These are phyloP conservation scores for Myotis yumanensis DNA, from an alignment of 2,113 vertebrate genomes.

Conservation along the genomic window DNA sequence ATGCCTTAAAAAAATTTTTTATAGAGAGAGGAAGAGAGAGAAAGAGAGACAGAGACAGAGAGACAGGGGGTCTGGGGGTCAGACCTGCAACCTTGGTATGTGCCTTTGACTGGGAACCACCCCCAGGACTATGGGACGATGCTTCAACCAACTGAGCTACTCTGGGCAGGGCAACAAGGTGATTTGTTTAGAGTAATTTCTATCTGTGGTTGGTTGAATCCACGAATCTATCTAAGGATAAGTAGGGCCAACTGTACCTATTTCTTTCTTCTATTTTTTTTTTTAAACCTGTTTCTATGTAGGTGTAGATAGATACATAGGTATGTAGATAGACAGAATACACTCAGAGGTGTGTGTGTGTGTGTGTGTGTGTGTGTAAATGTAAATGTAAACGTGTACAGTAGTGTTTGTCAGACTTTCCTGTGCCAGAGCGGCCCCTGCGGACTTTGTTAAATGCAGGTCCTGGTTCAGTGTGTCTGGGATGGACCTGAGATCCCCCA, in stretches of 20 bases:
- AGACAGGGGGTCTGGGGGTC: too few species aligned
- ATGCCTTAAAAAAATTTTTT: too few species aligned
- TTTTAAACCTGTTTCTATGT: neutral
- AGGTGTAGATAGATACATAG: neutral
- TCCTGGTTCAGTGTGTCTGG: neutral
- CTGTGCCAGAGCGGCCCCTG: accelerated
- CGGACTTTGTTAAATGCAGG: neutral
- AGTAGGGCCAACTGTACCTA: neutral
- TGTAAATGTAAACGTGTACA: neutral
- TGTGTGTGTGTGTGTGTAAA: too few species aligned
- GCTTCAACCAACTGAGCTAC: too few species aligned
- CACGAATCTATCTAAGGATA: neutral
- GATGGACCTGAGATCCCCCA: neutral
- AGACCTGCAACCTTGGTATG: too few species aligned
- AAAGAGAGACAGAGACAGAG: too few species aligned
- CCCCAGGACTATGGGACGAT: too few species aligned
- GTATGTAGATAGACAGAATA: too few species aligned
- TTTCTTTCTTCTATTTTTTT: neutral
- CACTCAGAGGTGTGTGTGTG: too few species aligned
- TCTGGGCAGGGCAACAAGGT: too few species aligned
- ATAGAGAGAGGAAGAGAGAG: too few species aligned
- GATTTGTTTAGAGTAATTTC: neutral
- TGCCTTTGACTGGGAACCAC: too few species aligned
- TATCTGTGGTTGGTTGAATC: neutral
- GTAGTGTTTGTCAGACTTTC: neutral